Percentiles rank a stretch among this genome's conserved stretches.
These are phyloP conservation scores for Macrobrachium rosenbergii DNA, from an alignment of 1,140 invertebrate genomes.

Conservation along the genomic window DNA sequence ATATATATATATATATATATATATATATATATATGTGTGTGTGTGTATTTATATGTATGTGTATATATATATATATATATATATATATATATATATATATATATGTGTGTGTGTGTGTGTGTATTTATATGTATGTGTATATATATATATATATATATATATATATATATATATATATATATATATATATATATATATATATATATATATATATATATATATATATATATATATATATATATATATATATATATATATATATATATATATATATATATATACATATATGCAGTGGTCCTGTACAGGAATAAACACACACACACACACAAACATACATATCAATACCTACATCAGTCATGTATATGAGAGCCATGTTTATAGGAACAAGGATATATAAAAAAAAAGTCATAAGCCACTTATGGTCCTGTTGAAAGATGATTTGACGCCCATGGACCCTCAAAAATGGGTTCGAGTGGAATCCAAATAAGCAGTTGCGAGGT, in stretches of 20 bases:
- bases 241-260: constrained; percentile 18
- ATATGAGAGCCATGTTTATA: not conserved
- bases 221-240: constrained; percentile 24
- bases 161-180: constrained; percentile 18
- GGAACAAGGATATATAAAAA: too few species aligned
- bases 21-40: not conserved
- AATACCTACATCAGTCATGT: too few species aligned
- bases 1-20: not conserved
- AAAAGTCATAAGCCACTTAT: too few species aligned
- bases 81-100: not conserved
- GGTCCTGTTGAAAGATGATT: too few species aligned
- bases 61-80: not conserved
- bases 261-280: constrained; percentile 23
- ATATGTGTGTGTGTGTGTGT: not conserved
- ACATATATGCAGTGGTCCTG: not conserved
- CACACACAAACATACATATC: too few species aligned
- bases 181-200: constrained; percentile 27
- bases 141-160: not conserved
- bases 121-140: not conserved
- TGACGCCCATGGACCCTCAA: too few species aligned
- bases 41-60: not conserved
- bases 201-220: constrained; percentile 27
- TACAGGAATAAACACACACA: not conserved
- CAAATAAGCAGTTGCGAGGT: too few species aligned
- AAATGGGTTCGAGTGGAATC: too few species aligned